Percentiles rank a stretch among this genome's conserved stretches.
These are phyloP conservation scores for Myrmecophaga tridactyla DNA, from an alignment of 2,113 vertebrate species.

Conservation along the genomic window DNA sequence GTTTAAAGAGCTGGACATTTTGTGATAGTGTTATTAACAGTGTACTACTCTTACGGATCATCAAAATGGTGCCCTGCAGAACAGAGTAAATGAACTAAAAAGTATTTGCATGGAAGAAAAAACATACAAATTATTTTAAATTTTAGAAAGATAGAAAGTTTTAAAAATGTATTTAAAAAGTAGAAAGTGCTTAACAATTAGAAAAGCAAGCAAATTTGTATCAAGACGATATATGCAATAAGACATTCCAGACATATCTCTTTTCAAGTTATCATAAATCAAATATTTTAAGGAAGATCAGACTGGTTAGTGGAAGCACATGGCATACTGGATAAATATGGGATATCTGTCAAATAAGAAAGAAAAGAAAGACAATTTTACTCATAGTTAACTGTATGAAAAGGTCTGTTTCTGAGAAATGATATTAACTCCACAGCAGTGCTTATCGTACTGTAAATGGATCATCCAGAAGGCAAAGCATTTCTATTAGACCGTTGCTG, in stretches of 20 bases:
- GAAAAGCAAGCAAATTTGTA: not conserved
- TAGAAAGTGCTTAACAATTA: not conserved
- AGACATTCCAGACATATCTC: not conserved
- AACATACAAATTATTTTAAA: not conserved
- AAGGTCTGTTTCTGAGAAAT: conserved; percentile 65
- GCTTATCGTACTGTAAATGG: conserved; percentile 46
- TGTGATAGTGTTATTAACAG: not conserved
- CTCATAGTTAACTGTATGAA: conserved; percentile 64
- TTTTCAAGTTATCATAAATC: conserved; percentile 53
- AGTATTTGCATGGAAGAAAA: not conserved
- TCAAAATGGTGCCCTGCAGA: not conserved
- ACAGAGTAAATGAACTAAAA: not conserved
- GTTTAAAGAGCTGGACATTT: not conserved
- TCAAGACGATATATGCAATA: not conserved
- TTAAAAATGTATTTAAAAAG: not conserved
- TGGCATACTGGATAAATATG: conserved; percentile 49
- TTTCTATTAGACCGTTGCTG: conserved; percentile 47
- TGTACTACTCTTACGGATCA: not conserved
- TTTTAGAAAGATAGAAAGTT: not conserved
- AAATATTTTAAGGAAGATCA: conserved; percentile 48
- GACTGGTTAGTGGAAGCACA: conserved; percentile 20
- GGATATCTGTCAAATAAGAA: conserved; percentile 49
- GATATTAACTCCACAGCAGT: conserved; percentile 44
- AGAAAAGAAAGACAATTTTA: conserved; percentile 72
- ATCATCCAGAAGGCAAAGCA: conserved; percentile 42